Conservation (phyloP, 2,888 invertebrate genomes). For the Microctonus brassicae region DNA sequence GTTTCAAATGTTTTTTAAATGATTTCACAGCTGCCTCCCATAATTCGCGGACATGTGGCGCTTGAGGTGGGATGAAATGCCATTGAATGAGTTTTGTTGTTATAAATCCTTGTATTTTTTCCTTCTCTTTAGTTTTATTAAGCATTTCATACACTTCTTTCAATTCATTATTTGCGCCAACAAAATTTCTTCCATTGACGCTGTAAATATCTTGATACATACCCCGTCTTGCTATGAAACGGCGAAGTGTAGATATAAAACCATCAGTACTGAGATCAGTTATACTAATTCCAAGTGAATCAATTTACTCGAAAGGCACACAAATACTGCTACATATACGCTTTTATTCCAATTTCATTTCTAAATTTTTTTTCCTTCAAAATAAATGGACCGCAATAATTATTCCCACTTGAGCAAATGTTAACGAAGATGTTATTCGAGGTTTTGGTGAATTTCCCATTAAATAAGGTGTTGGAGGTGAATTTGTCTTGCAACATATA, state of each 20-base stretch:
- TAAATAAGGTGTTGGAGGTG: slow-evolving; percentile 36
- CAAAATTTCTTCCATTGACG: slow-evolving; percentile 59
- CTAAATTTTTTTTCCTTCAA: slow-evolving; percentile 48
- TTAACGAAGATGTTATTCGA: slow-evolving; percentile 41
- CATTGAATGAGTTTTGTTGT: slow-evolving; percentile 23
- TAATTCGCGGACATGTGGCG: slow-evolving; percentile 39
- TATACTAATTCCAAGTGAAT: slow-evolving; percentile 58
- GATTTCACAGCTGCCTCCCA: slow-evolving; percentile 39
- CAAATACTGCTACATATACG: slow-evolving; percentile 48
- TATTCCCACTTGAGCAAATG: slow-evolving; percentile 50
- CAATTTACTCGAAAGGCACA: slow-evolving; percentile 56
- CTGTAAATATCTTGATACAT: slow-evolving; percentile 48
- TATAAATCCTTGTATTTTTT: slow-evolving; percentile 32
- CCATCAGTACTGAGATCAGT: slow-evolving; percentile 52
- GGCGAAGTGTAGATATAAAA: slow-evolving; percentile 54
- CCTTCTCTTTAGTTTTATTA: slow-evolving; percentile 1
- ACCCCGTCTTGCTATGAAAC: slow-evolving; percentile 58
- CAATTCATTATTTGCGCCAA: slow-evolving; percentile 53
- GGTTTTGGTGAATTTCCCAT: slow-evolving; percentile 51
- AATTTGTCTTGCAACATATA: slow-evolving; percentile 44
- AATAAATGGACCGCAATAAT: slow-evolving; percentile 51
- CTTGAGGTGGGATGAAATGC: slow-evolving; percentile 36
- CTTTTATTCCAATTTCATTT: slow-evolving; percentile 36
- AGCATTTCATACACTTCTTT: too few species aligned
- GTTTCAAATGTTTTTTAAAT: slow-evolving; percentile 22